Conservation (phyloP, 30 jellyfish, hydroid and myxozoan species). For the Aurelia sp. region DNA sequence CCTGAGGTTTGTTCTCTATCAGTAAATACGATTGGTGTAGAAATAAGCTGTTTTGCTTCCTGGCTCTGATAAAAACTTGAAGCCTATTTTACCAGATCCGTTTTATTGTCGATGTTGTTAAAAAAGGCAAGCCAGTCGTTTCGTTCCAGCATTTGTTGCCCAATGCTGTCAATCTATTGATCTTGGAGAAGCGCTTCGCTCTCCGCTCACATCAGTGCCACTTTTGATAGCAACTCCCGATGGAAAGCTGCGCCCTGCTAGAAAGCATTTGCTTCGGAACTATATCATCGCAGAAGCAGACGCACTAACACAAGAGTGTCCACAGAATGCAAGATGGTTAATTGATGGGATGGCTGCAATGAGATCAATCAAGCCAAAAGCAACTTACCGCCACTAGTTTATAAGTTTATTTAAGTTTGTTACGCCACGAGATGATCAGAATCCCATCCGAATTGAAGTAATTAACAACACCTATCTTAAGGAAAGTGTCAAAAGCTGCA, state of each 20-base stretch:
- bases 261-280: no score
- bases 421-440: constrained; percentile 23
- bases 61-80: no score
- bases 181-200: no score
- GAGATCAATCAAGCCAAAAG: constrained; percentile 22
- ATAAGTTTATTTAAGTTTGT: constrained; percentile 3
- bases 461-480: constrained; percentile 12
- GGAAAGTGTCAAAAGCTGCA: constrained; percentile 35
- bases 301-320: neutral
- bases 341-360: constrained; percentile 65
- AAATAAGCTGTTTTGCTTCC: constrained; percentile 21
- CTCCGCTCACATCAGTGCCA: no score
- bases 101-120: constrained; percentile 13
- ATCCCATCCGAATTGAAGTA: constrained; percentile 4
- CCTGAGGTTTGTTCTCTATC: constrained; percentile 1
- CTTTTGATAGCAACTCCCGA: no score
- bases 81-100: constrained; percentile 1
- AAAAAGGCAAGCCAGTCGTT: constrained; percentile 23
- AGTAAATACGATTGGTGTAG: neutral
- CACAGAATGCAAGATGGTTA: constrained; percentile 31
- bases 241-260: no score
- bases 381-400: constrained; percentile 12
- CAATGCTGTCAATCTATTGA: constrained; percentile 5
- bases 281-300: no score
- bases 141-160: constrained; percentile 14